These are phyloP conservation scores for Aspidoscelis tigris DNA, from an alignment of 2,113 vertebrate genomes.

Conservation along the genomic window DNA sequence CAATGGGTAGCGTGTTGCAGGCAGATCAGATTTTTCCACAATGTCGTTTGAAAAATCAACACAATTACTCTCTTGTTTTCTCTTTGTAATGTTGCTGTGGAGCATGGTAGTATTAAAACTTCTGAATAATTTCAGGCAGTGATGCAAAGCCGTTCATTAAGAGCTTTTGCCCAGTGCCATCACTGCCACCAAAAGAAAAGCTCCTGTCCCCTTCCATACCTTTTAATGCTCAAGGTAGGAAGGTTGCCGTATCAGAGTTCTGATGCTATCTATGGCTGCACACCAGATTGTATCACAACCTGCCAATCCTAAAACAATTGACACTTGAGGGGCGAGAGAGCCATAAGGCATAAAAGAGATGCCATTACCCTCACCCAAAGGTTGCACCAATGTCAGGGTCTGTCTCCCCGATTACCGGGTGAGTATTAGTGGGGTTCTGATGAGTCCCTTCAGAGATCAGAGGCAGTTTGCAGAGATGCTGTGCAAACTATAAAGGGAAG, in stretches of 20 bases:
- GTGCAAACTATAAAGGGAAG: no score
- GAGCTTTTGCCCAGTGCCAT: not conserved
- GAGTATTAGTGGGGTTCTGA: not conserved
- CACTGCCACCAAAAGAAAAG: not conserved
- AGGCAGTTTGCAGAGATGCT: no score
- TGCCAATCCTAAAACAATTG: not conserved
- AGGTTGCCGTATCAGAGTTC: not conserved
- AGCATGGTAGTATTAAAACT: not conserved
- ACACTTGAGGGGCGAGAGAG: not conserved
- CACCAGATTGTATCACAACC: not conserved
- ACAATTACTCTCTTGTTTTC: not conserved
- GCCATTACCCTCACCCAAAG: not conserved
- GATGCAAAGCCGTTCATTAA: not conserved
- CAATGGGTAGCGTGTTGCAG: not conserved
- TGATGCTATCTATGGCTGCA: not conserved
- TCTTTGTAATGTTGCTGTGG: not conserved
- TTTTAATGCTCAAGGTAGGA: not conserved
- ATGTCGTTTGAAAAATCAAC: not conserved
- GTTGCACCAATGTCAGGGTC: not conserved
- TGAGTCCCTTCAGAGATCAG: no score
- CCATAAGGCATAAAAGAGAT: not conserved
- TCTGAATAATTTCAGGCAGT: not conserved
- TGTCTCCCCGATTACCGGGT: not conserved
- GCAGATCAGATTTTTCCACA: slow-evolving; percentile 6
- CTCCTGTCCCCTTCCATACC: not conserved